A percentile compares a stretch with the other conserved stretches of the same genome.
Conservation (phyloP, 2,888 invertebrate species). For the Noctua janthina region DNA sequence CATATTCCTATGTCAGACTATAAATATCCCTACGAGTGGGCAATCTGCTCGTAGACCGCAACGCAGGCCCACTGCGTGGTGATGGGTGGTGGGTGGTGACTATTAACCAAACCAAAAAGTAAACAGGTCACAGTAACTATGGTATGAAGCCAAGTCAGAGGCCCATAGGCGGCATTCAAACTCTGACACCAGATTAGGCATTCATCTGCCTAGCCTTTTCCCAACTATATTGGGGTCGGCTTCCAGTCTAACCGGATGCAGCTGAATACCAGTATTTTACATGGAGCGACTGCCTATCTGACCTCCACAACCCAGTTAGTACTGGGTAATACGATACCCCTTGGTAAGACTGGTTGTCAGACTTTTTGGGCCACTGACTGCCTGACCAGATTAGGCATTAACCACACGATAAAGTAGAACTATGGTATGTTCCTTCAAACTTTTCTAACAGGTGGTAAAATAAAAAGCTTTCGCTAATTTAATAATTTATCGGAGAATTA, state of each 20-base stretch:
- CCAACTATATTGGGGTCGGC: too few species aligned
- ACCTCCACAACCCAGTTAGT: too few species aligned
- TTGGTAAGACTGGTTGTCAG: too few species aligned
- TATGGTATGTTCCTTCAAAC: not conserved
- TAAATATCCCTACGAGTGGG: not conserved
- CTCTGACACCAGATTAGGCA: too few species aligned
- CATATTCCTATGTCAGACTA: not conserved
- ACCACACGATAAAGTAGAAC: not conserved
- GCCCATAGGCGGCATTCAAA: too few species aligned
- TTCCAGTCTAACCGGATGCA: too few species aligned
- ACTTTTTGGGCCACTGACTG: too few species aligned
- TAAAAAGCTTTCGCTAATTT: not conserved
- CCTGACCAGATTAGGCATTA: too few species aligned
- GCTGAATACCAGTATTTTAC: too few species aligned
- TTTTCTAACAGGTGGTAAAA: not conserved
- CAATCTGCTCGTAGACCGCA: not conserved
- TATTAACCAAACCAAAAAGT: not conserved
- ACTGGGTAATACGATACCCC: too few species aligned
- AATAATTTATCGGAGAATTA: not conserved
- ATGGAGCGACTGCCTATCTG: too few species aligned
- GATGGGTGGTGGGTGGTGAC: not conserved
- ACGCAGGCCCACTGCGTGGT: not conserved
- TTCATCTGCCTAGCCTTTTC: too few species aligned
- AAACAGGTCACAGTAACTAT: not conserved
- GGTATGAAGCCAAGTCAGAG: not conserved